Percentiles rank a stretch among this genome's conserved stretches.
phyloP scores from a whole-genome alignment of 2,888 invertebrate genomes.

The Linnaemya vulpina region DNA sequence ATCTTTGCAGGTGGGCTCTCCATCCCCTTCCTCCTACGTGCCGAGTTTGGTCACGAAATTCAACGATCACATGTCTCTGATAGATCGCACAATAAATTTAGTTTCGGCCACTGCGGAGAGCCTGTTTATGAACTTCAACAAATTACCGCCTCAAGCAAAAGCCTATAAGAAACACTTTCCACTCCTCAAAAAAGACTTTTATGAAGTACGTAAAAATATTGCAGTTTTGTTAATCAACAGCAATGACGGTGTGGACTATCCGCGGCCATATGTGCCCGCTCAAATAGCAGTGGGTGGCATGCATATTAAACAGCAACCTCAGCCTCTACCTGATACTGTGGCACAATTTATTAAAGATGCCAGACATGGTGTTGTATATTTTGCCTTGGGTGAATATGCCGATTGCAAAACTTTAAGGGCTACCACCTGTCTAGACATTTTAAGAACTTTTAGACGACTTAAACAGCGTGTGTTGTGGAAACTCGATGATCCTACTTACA shows the following conservation, averaged over 20 bases:
- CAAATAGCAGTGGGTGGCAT: slow-evolving; percentile 83
- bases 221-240: slow-evolving; percentile 80
- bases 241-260: slow-evolving; percentile 80
- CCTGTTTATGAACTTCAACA: neutral
- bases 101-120: slow-evolving; percentile 68
- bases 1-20: slow-evolving; percentile 75
- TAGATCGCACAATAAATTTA: slow-evolving; percentile 80
- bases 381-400: slow-evolving; percentile 83
- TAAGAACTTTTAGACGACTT: slow-evolving; percentile 76
- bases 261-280: slow-evolving; percentile 81
- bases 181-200: slow-evolving; percentile 75
- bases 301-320: slow-evolving; percentile 79
- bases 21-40: slow-evolving; percentile 81
- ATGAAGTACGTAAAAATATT: slow-evolving; percentile 48
- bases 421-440: slow-evolving; percentile 76
- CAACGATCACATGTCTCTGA: slow-evolving; percentile 80
- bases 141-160: slow-evolving; percentile 72
- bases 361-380: slow-evolving; percentile 83
- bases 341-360: slow-evolving; percentile 82
- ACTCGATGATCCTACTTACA: slow-evolving; percentile 80
- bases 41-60: slow-evolving; percentile 77
- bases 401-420: slow-evolving; percentile 76
- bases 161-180: slow-evolving; percentile 78
- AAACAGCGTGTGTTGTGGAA: slow-evolving; percentile 83
- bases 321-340: slow-evolving; percentile 80